Evolutionary conservation across 2,797 vertebrate genomes (phyloP).

Genomic region (Ceyx erithaca): DNA sequence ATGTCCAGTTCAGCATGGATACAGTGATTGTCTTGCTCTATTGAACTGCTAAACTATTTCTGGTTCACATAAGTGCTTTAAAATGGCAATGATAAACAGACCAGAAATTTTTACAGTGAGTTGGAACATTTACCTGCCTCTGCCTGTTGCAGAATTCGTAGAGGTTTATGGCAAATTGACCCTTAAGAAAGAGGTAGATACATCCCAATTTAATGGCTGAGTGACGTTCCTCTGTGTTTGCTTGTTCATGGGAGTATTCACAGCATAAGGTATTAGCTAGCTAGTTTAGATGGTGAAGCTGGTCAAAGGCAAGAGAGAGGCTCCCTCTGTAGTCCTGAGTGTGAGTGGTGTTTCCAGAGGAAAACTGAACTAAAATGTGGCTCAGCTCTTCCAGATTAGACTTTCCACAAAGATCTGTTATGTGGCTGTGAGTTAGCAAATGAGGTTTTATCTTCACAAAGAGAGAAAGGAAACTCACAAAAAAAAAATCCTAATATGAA

Average conservation of each 20-base stretch:
- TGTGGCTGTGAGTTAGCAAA: neutral
- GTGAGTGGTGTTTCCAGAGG: neutral
- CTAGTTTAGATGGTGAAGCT: neutral
- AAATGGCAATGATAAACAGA: neutral
- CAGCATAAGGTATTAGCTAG: neutral
- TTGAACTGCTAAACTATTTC: constrained; percentile 58
- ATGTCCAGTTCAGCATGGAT: constrained; percentile 23
- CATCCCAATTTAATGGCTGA: neutral
- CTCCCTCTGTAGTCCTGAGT: neutral
- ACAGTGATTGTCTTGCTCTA: constrained; percentile 5
- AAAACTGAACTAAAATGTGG: neutral
- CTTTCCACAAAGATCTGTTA: neutral
- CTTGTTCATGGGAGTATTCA: neutral
- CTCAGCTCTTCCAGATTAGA: neutral
- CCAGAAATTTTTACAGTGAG: neutral
- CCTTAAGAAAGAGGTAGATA: neutral
- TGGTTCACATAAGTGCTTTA: neutral
- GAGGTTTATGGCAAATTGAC: neutral
- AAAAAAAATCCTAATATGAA: neutral
- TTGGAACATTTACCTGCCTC: neutral
- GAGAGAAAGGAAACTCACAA: neutral
- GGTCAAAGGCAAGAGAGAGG: neutral
- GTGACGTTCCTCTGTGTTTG: neutral
- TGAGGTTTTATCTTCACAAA: neutral
- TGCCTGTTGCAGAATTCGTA: neutral